These are phyloP conservation scores for Procavia capensis DNA, from an alignment of 2,113 vertebrate species.

Conservation along the genomic window DNA sequence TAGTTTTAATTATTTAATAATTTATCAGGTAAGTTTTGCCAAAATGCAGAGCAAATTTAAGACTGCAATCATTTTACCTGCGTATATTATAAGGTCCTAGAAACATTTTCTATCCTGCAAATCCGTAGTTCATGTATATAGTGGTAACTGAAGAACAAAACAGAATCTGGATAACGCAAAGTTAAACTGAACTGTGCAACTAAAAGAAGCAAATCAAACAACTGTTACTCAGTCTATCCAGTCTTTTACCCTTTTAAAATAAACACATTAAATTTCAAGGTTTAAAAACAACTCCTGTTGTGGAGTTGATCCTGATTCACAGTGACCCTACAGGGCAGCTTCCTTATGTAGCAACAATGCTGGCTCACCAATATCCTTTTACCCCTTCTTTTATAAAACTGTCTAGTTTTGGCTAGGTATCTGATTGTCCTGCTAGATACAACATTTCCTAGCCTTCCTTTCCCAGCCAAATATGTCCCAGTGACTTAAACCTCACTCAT, in stretches of 20 bases:
- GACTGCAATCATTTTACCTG: neutral
- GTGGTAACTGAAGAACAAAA: neutral
- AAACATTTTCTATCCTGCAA: neutral
- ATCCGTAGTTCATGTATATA: neutral
- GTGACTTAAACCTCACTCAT: neutral
- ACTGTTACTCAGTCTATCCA: neutral
- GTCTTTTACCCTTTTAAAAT: constrained; percentile 33
- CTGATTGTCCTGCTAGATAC: neutral
- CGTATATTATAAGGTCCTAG: neutral
- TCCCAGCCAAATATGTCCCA: neutral
- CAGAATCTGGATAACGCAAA: neutral
- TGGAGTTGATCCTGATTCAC: neutral
- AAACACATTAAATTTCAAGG: neutral
- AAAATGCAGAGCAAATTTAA: neutral
- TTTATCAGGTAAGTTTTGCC: neutral
- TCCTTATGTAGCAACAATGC: constrained; percentile 38
- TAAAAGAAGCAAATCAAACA: constrained; percentile 22
- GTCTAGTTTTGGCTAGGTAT: neutral
- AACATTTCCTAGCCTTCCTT: constrained; percentile 11
- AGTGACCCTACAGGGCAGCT: neutral
- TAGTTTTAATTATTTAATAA: constrained; percentile 22
- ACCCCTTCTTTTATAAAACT: constrained; percentile 31
- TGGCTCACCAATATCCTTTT: constrained; percentile 25
- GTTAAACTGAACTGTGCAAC: constrained; percentile 11
- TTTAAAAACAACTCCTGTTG: neutral